These are phyloP conservation scores for Caenorhabditis sp. DNA, from an alignment of 2,888 invertebrate genomes.

Conservation along the genomic window DNA sequence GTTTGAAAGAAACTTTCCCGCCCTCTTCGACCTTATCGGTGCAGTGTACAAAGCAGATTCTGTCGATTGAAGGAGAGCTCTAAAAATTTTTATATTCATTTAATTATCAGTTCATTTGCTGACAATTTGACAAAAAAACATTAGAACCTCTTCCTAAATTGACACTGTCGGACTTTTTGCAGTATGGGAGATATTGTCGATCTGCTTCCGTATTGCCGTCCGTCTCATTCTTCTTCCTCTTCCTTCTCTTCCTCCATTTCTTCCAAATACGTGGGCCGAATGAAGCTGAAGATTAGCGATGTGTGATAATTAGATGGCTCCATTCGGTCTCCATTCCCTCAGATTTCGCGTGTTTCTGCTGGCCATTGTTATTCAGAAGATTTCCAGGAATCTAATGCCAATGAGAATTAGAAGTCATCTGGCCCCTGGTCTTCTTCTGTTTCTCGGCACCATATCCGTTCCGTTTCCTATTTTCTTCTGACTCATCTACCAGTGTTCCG, in stretches of 20 bases:
- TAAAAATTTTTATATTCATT: too few species aligned
- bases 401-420: not conserved
- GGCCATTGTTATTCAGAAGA: not conserved
- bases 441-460: too few species aligned
- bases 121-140: too few species aligned
- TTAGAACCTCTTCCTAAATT: too few species aligned
- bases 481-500: not conserved
- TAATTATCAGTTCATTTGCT: too few species aligned
- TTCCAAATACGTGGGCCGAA: slow-evolving; percentile 1
- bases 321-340: not conserved
- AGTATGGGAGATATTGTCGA: too few species aligned
- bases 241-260: not conserved
- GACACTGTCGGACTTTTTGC: too few species aligned
- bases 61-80: too few species aligned
- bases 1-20: too few species aligned
- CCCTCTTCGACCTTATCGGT: not conserved
- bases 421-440: not conserved
- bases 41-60: too few species aligned
- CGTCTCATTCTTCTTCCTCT: too few species aligned
- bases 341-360: not conserved
- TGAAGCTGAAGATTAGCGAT: slow-evolving; percentile 15
- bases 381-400: not conserved
- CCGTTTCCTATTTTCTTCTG: not conserved
- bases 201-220: too few species aligned
- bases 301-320: slow-evolving; percentile 49